Base-by-base conservation (phyloP, 2,888 invertebrate genomes). In the Augiades crinisus region DNA sequence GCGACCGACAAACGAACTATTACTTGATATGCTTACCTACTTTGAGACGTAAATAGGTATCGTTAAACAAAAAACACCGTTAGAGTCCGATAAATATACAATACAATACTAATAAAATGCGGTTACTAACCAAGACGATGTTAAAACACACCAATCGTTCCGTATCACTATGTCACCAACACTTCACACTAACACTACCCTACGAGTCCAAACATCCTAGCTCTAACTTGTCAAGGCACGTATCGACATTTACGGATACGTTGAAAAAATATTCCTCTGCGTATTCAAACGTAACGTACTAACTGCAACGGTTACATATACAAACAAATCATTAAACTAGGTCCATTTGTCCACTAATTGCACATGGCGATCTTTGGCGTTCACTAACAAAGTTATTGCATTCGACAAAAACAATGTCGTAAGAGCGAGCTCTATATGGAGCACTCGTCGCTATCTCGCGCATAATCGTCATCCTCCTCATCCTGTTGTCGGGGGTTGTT, bases 391-490 rank as follows among this genome's bases (percentile, higher is more conserved):
- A 38, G 53, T 60, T 49, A 67, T 59, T 63, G 65, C 62, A 62
- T 51, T 57, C 55, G 60, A 69, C 59, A 54, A 53, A 64, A 63
- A 63, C 62, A 65, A 63, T 58, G 46, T 58, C 40, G 33, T 45
- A 27, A 49, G 47, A 56, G 58, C 55, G 60, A 47, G 57, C 47
- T 71, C 78, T 86, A 92, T 81, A 92, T 92, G 74, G 92, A 92
- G 73, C 92, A 92, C 71, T 92, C 92, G 70, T 92, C 92, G 66
- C 92, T 92, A 67, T 92, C 92, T 10, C 89, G 77, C 31, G 90
- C 90, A 71, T 90, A 90, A 59, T 90, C 90, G 1, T 89, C 90
- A 55, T 90, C 90, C 3, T 90, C 90, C 7, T 46, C 46, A 1
- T 88, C 81, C 17, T 68, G 64, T 13, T 53, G 55, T 12, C 76